These are phyloP conservation scores for Carpatolechia fugitivella DNA, from an alignment of 2,888 invertebrate genomes.

Conservation along the genomic window DNA sequence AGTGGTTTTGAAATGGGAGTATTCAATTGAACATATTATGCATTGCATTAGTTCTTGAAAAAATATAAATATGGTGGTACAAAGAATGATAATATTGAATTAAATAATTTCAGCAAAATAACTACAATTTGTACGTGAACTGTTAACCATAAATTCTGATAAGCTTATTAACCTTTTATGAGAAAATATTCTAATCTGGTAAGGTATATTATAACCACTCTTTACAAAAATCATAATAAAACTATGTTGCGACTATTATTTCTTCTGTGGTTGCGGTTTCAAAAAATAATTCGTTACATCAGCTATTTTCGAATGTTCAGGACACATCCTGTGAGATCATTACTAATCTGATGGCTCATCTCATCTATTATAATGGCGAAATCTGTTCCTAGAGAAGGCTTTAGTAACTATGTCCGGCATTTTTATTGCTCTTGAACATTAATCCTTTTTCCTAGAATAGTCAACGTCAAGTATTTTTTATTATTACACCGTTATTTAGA, in stretches of 20 bases:
- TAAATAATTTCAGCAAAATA: too few relatives aligned
- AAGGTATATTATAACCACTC: too few relatives aligned
- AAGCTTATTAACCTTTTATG: too few relatives aligned
- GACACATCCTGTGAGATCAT: background rate
- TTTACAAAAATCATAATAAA: background rate
- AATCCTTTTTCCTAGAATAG: background rate
- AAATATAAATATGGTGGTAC: background rate
- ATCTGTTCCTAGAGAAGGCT: background rate
- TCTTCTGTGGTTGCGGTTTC: background rate
- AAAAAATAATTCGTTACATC: constrained; percentile 1
- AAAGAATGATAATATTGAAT: too few relatives aligned
- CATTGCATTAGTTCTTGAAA: too few relatives aligned
- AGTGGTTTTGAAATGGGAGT: too few relatives aligned
- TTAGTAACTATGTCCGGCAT: background rate
- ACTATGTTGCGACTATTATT: background rate
- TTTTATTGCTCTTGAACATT: background rate
- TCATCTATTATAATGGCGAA: background rate
- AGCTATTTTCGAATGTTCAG: background rate
- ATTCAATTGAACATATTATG: too few relatives aligned
- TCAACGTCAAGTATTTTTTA: background rate
- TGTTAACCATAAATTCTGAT: too few relatives aligned
- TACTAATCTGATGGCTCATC: background rate
- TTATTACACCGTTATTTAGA: too few relatives aligned
- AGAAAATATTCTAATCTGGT: too few relatives aligned
- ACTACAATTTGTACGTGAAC: too few relatives aligned